Evolutionary conservation across 2,797 vertebrate genomes (phyloP), one percentile per base, ranked within the genome.

Genomic region (Chelonia mydas): DNA sequence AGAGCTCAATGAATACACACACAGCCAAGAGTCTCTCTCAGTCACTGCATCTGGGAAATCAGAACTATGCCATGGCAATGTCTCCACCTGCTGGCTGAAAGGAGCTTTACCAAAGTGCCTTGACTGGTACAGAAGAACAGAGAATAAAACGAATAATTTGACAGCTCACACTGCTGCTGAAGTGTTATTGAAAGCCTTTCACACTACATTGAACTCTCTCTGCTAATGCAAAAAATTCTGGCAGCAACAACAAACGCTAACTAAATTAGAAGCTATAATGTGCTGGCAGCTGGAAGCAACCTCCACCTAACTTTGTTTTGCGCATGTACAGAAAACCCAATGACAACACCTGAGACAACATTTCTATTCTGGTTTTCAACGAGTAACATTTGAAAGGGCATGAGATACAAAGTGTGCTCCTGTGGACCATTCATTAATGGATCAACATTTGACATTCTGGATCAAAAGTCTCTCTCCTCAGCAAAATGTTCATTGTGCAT

Each of bases 281-380:
- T 94, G 96, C 87, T 94, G 95, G 95, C 94, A 95, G 95, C 95
- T 95, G 95, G 80, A 55, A 93, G 90, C 72, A 93, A 96, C 83
- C 92, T 96, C 95, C 92, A 41, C 89, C 88, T 83, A 83, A 81
- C 85, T 80, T 82, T 87, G 47, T 89, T 41, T 93, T 95, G 2
- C 76, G 78, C 84, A 86, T 27, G 1, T 68, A 94, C 92, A 97
- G 95, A 97, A 97, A 96, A 91, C 37, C 41, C 81, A 81, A 95
- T 92, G 94, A 93, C 41, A 93, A 94, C 49, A 93, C 96, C 95
- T 88, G 96, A 91, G 95, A 89, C 65, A 83, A 76, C 55, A 87
- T 94, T 95, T 94, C 86, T 77, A 10, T 65, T 92, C 95, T 94
- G 93, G 93, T 96, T 95, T 94, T 81, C 90, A 86, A 54, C 96